Percentiles rank a stretch among this genome's conserved stretches.
phyloP scores from a whole-genome alignment of 1,140 invertebrate species.

The Frieseomelitta varia region DNA sequence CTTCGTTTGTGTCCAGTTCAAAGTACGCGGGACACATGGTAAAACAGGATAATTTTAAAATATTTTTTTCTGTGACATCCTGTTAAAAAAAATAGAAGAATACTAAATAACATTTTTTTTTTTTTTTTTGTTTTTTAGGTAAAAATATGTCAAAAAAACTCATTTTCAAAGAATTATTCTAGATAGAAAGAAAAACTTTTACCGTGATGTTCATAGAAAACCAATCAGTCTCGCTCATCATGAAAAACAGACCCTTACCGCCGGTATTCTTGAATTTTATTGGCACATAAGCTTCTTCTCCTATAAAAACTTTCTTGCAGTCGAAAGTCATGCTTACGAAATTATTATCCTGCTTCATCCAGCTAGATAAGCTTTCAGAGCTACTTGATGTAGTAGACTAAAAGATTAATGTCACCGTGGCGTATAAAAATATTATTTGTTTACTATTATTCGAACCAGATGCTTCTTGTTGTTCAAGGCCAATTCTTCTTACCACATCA shows the following conservation, averaged over 20 bases:
- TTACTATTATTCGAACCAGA: not conserved
- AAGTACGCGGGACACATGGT: slow-evolving; percentile 71
- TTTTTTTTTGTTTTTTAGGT: not conserved
- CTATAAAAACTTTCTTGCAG: slow-evolving; percentile 72
- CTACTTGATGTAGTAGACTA: not conserved
- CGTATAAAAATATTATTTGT: not conserved
- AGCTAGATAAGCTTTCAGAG: not conserved
- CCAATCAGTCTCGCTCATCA: slow-evolving; percentile 77
- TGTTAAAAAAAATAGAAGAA: slow-evolving; percentile 15
- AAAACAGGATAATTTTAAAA: slow-evolving; percentile 64
- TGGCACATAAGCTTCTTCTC: slow-evolving; percentile 58
- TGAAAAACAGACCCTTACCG: slow-evolving; percentile 71
- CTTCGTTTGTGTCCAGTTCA: slow-evolving; percentile 58
- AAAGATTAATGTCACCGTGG: not conserved
- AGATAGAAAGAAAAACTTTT: not conserved
- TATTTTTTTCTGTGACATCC: slow-evolving; percentile 61
- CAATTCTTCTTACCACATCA: not conserved
- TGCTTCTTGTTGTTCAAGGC: not conserved
- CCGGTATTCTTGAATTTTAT: slow-evolving; percentile 71
- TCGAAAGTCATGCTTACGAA: slow-evolving; percentile 61
- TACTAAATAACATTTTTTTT: not conserved
- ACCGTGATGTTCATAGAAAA: slow-evolving; percentile 69
- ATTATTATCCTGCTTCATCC: too few species aligned
- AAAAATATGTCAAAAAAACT: not conserved
- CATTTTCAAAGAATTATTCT: not conserved